A percentile compares a stretch with the other conserved stretches of the same genome.
Evolutionary conservation across 2,113 vertebrate genomes (phyloP).

Genomic region (Apteryx mantelli): DNA sequence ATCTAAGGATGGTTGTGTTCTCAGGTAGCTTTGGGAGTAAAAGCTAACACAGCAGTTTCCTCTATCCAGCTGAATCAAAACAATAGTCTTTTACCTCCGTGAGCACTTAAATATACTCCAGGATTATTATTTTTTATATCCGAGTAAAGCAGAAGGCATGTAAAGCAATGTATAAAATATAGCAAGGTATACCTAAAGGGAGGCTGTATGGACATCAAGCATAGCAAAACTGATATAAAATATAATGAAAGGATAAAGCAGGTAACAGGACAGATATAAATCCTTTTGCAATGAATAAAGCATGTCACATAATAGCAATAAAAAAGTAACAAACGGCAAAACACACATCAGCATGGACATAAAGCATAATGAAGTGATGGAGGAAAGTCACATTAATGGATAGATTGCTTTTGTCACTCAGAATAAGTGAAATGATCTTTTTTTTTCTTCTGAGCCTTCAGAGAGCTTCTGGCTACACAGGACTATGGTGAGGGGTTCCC

Average conservation of each 20-base stretch:
- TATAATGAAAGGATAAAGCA: constrained; percentile 31
- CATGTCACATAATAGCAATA: background rate
- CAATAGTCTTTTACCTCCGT: background rate
- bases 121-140: constrained; percentile 28
- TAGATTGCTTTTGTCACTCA: constrained; percentile 1
- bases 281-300: constrained; percentile 27
- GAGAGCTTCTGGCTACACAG: background rate
- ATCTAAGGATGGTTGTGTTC: background rate
- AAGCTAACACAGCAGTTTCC: background rate
- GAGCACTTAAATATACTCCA: background rate
- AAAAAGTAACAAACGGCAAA: constrained; percentile 29
- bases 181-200: background rate
- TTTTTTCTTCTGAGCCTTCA: background rate
- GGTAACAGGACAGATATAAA: constrained; percentile 32
- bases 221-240: constrained; percentile 31
- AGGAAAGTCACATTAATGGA: background rate
- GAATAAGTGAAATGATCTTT: background rate
- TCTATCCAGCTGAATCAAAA: background rate
- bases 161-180: background rate
- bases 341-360: constrained; percentile 16
- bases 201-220: background rate
- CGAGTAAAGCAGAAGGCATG: background rate
- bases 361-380: constrained; percentile 47
- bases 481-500: background rate
- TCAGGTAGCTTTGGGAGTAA: background rate